phyloP scores from a whole-genome alignment of 2,113 vertebrate genomes.

The Oncorhynchus clarkii region DNA sequence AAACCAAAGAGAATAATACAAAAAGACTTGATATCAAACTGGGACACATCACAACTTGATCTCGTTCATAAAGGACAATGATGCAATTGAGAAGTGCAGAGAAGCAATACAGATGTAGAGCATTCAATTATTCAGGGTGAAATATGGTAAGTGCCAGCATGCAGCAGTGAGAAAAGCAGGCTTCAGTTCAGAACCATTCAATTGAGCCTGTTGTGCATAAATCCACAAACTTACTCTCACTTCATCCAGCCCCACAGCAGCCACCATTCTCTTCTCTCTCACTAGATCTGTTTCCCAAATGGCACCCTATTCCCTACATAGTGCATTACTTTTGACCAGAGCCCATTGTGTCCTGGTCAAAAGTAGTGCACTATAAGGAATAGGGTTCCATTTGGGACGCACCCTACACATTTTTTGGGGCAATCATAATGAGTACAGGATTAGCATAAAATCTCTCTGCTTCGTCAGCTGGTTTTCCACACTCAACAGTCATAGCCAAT shows the following conservation, averaged over 20 bases:
- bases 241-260: background rate
- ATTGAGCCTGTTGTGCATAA: constrained; percentile 5
- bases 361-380: no score
- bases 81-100: constrained; percentile 1
- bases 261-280: background rate
- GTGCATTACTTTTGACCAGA: no score
- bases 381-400: no score
- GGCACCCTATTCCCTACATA: no score
- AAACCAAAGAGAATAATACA: background rate
- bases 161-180: background rate
- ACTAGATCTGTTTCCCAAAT: no score
- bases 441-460: constrained; percentile 22
- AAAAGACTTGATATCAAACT: background rate
- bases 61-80: constrained; percentile 6
- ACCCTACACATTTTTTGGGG: background rate
- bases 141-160: constrained; percentile 1
- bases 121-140: constrained; percentile 5
- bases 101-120: background rate
- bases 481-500: background rate
- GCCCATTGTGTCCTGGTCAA: no score
- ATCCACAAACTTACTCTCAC: constrained; percentile 9
- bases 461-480: constrained; percentile 13
- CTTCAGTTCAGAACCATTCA: constrained; percentile 1
- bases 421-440: constrained; percentile 10
- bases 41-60: background rate